Percentiles rank a stretch among this genome's conserved stretches.
Conservation (phyloP, 2,888 invertebrate species). For the Cheilosia variabilis region DNA sequence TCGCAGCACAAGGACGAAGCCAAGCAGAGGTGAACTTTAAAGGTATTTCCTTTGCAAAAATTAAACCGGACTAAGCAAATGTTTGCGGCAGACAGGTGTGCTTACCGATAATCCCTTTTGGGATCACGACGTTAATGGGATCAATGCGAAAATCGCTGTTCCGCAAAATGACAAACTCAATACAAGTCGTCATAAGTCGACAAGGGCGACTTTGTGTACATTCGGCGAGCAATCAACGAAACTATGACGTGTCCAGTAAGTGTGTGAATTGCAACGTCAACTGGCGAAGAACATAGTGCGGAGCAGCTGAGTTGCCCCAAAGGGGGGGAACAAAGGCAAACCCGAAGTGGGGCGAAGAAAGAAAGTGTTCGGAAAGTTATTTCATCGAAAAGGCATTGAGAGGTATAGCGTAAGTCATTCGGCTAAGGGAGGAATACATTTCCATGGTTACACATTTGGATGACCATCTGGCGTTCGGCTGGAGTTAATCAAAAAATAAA, state of each 20-base stretch:
- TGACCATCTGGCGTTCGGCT: conserved; percentile 47
- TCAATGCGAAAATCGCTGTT: conserved; percentile 45
- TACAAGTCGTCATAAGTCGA: no score
- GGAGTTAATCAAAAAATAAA: conserved; percentile 46
- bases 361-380: conserved; percentile 30
- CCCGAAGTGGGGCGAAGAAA: background rate
- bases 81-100: conserved; percentile 26
- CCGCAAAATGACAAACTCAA: conserved; percentile 34
- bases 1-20: conserved; percentile 23
- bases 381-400: conserved; percentile 19
- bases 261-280: conserved; percentile 47
- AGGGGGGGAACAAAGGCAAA: background rate
- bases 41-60: conserved; percentile 7
- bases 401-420: background rate
- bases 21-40: conserved; percentile 13
- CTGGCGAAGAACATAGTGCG: conserved; percentile 10
- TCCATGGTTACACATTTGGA: conserved; percentile 44
- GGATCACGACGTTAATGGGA: conserved; percentile 1
- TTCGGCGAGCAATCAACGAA: conserved; percentile 6
- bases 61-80: conserved; percentile 30
- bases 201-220: no score
- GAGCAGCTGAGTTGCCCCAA: conserved; percentile 10
- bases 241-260: conserved; percentile 20
- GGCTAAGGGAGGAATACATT: conserved; percentile 18
- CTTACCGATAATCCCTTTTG: background rate